These are phyloP conservation scores for Philypnodon macrostomus DNA, from an alignment of 2,797 vertebrate species.

Conservation along the genomic window DNA sequence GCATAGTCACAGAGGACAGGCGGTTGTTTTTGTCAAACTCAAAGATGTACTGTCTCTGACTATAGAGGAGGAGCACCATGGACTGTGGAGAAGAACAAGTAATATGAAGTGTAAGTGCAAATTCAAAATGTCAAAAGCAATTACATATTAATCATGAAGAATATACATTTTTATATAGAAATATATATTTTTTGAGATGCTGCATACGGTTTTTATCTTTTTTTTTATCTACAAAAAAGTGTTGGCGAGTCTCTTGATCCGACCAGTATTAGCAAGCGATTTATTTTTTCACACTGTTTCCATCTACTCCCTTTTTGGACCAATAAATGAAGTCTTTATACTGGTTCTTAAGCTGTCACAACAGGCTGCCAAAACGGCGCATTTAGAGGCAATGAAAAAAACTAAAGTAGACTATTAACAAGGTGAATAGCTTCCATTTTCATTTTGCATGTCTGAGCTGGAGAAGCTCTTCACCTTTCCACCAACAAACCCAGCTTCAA, in stretches of 20 bases:
- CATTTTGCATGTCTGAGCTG: slow-evolving; percentile 30
- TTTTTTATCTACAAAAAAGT: slow-evolving; percentile 11
- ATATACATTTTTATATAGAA: too few species aligned
- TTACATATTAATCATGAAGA: slow-evolving; percentile 15
- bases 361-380: slow-evolving; percentile 24
- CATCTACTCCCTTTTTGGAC: slow-evolving; percentile 20
- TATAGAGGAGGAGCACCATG: slow-evolving; percentile 96
- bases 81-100: slow-evolving; percentile 77
- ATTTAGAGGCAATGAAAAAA: slow-evolving; percentile 17
- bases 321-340: slow-evolving; percentile 52
- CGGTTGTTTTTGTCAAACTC: slow-evolving; percentile 97
- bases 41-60: slow-evolving; percentile 98
- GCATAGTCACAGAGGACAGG: slow-evolving; percentile 96
- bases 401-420: slow-evolving; percentile 33
- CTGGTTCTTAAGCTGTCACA: slow-evolving; percentile 38
- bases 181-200: slow-evolving; percentile 45
- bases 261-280: slow-evolving; percentile 14
- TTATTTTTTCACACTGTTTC: slow-evolving; percentile 29
- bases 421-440: slow-evolving; percentile 52
- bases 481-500: slow-evolving; percentile 52
- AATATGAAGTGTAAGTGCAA: background rate
- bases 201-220: slow-evolving; percentile 38
- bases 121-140: slow-evolving; percentile 27
- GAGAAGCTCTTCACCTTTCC: slow-evolving; percentile 48
- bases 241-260: slow-evolving; percentile 37